Base-by-base conservation (phyloP, 1,140 invertebrate species). In the Mercenaria mercenaria region DNA sequence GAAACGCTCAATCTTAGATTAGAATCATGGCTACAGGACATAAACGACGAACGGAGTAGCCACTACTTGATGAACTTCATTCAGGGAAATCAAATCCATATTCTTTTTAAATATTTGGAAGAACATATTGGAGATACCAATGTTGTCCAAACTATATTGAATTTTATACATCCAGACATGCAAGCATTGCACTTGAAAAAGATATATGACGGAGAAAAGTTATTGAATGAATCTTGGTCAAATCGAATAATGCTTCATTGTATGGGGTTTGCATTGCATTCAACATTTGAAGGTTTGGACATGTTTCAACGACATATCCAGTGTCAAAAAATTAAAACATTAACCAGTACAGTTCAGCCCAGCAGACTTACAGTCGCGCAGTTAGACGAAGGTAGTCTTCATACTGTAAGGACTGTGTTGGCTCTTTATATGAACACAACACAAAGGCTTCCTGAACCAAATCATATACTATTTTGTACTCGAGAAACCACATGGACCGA, bases 391-490 rank as follows among this genome's bases (percentile, higher is more conserved):
- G 83, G 47, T 13, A 91, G 85, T 64, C 56, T 61, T 20, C 52
- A 84, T 50, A 64, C 88, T 32, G 72, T 92, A 0, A 52, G 79
- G 8, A 93, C 90, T 39, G 29, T 93, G 8, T 41, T 93, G 41
- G 88, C 89, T 39, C 32, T 93, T 18, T 91, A 90, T 72, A 18
- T 74, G 18, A 92, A 92, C 37, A 93, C 91, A 50, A 89, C 86
- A 23, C 20, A 77, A 20, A 29, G 52, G 6, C n/a, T 93, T 43
- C 92, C 92, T 13, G 79, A 91, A 26, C 76, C 92, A 34, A 50
- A 85, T 41, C 89, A 93, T 32, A 37, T 93, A 3, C 32, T 93
- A 20, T 91, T 93, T 47, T 92, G 91, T 39, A 79, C 50, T 15
- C 32, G 52, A 34, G 64, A 88, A 29, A 92, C 91, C 23, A 72